These are phyloP conservation scores for Drosophila busckii DNA, from an alignment of 1,140 invertebrate genomes.

Conservation along the genomic window DNA sequence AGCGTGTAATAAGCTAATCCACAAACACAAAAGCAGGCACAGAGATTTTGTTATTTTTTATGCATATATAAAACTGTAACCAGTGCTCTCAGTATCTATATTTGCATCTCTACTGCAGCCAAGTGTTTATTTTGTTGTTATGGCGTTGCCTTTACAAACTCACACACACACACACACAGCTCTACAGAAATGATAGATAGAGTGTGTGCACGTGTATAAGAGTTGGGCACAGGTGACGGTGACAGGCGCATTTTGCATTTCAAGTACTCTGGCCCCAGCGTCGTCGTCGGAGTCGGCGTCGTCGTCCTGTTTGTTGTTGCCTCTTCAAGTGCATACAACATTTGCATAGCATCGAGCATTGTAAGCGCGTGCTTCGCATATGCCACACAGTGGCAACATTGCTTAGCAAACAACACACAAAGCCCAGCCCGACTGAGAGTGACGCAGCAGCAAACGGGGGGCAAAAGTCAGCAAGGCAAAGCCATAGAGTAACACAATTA, in stretches of 20 bases:
- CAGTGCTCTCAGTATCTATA: background rate
- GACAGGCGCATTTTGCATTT: background rate
- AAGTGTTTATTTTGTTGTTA: too few species aligned
- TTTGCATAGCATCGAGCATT: conserved; percentile 48
- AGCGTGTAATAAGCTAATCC: conserved; percentile 18
- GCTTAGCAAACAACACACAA: too few species aligned
- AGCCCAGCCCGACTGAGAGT: too few species aligned
- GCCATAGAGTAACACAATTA: too few species aligned
- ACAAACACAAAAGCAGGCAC: conserved; percentile 1
- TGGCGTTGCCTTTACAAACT: too few species aligned
- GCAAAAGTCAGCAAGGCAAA: too few species aligned
- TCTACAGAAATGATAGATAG: too few species aligned
- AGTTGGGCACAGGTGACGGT: conserved; percentile 24
- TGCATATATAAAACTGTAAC: background rate
- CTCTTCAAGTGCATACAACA: conserved; percentile 39
- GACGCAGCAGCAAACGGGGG: too few species aligned
- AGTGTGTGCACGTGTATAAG: too few species aligned
- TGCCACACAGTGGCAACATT: too few species aligned
- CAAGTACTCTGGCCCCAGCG: too few species aligned
- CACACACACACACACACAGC: conserved; percentile 2
- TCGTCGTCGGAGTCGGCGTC: conserved; percentile 8
- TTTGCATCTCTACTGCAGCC: too few species aligned
- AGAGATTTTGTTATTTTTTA: background rate
- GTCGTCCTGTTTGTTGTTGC: conserved; percentile 38
- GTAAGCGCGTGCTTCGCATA: conserved; percentile 24